These are phyloP conservation scores for Selene dorsalis DNA, from an alignment of 2,797 vertebrate species.

Conservation along the genomic window DNA sequence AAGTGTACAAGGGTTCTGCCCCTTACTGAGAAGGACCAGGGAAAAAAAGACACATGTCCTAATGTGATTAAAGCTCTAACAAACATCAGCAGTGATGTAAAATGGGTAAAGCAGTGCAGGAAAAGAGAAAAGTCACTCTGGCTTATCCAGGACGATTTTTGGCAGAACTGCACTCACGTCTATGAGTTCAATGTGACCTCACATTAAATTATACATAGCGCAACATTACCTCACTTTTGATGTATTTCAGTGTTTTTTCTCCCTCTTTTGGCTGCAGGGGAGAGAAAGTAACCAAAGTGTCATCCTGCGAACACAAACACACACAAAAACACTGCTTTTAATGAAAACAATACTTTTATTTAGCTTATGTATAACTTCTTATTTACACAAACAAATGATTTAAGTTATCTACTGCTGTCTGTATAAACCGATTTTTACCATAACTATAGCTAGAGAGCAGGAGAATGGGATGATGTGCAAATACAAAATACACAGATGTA, in stretches of 20 bases:
- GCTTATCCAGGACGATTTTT: slow-evolving; percentile 23
- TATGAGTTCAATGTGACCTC: slow-evolving; percentile 7
- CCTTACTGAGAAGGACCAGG: neutral
- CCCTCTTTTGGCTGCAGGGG: neutral
- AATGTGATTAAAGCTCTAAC: slow-evolving; percentile 20
- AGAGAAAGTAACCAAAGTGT: neutral
- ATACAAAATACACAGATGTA: slow-evolving; percentile 76
- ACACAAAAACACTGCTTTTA: neutral
- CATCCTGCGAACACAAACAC: neutral
- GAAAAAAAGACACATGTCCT: neutral
- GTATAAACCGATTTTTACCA: slow-evolving; percentile 57
- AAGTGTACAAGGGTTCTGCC: neutral
- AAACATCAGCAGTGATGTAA: slow-evolving; percentile 17
- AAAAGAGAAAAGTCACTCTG: slow-evolving; percentile 4
- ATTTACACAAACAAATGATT: slow-evolving; percentile 68
- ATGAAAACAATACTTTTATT: slow-evolving; percentile 65
- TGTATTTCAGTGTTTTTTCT: neutral
- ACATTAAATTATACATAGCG: neutral
- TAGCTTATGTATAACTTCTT: slow-evolving; percentile 58
- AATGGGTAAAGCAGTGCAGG: neutral
- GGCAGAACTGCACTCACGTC: slow-evolving; percentile 13
- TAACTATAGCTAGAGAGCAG: slow-evolving; percentile 43
- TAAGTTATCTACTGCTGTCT: slow-evolving; percentile 49
- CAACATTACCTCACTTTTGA: neutral
- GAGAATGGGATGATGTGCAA: slow-evolving; percentile 62